Base-by-base conservation (phyloP, 2,888 invertebrate species). In the Smittia aterrima region DNA sequence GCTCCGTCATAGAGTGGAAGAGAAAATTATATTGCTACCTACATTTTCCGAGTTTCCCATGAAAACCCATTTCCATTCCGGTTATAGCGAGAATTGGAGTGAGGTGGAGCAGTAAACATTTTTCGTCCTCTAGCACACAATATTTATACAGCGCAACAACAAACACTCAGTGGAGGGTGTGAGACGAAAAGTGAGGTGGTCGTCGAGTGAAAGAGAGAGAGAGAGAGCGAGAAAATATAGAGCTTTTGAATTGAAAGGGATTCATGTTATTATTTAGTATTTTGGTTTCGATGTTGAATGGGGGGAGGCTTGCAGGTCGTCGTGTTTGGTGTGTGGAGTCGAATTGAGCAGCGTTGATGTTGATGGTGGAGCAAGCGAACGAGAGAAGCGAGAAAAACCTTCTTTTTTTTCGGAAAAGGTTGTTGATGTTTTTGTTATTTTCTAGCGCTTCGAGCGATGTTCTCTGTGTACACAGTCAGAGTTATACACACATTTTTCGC, bases 221-320 rank as follows among this genome's bases (percentile, higher is more conserved):
- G 41, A 16, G 22, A 67, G n/a, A 47, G 53, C 2, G n/a, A 47
- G 47, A 38, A 68, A 47, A 68, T 41, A 68, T 47, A 53, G 68
- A 68, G 68, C 58, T 58, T 70, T 71, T 32, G 71, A 71, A 71
- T 71, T 71, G 71, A 71, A 71, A 71, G 71, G 71, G 71, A 71
- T 71, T 71, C 58, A 54, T 58, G 71, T 71, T 71, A 71, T 71
- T 73, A 73, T 73, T 73, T 73, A 73, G 73, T 73, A 73, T 73
- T 73, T 73, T 73, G 62, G 64, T 62, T 73, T 71, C 38, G 32
- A 64, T 62, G 71, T 41, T 58, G 71, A 71, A 58, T 71, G 47
- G 11, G 22, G 71, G 27, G 41, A 20, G 38, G 32, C 32, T 32
- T 32, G 38, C 32, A 41, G 58, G 73, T 18, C 58, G 58, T 22